Evolutionary conservation across 2,113 vertebrate genomes (phyloP), one percentile per base, ranked within the genome.

Genomic region (Serinus canaria): DNA sequence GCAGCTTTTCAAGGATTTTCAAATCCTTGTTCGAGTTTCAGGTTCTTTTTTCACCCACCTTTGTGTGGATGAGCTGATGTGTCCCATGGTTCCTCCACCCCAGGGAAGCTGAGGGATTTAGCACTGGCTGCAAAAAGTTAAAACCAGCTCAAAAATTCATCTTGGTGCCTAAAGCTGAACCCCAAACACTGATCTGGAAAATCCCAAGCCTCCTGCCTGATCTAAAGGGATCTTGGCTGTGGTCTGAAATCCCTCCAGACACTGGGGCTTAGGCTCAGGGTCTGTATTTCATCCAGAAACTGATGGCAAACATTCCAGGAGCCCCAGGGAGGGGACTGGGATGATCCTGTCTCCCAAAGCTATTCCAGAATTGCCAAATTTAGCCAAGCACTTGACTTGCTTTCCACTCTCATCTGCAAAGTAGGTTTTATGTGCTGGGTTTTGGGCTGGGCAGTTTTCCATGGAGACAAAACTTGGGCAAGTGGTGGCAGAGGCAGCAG

Each of bases 191-290:
- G 18, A 39, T 14, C 13, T 43, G 47, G 35, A 64, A 59, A 63
- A 72, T 43, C 47, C 28, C 10, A 33, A n/a, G 6, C 24, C 63
- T 88, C 19, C 22, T 74, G 21, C 13, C 8, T 87, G 73, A 47
- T 39, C 33, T 68, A 30, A 87, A 37, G 58, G 35, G 31, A 85
- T 23, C 30, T 59, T 2, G 2, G 24, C 28, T 41, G 44, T n/a
- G 47, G 41, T 15, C 62, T 3, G 3, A 69, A 87, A 60, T 18
- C 21, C 56, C 4, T 6, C 1, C 50, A 64, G 59, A 53, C 30
- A 49, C 6, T 0, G 0, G 3, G 47, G 33, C 21, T 59, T 8
- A 6, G 37, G 37, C 1, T 4, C 43, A 41, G 41, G 28, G 13
- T 55, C 33, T 81, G 35, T 15, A 49, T 20, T 75, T 43, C 47